These are phyloP conservation scores for Megalopta genalis DNA, from an alignment of 1,140 invertebrate species.

Conservation along the genomic window DNA sequence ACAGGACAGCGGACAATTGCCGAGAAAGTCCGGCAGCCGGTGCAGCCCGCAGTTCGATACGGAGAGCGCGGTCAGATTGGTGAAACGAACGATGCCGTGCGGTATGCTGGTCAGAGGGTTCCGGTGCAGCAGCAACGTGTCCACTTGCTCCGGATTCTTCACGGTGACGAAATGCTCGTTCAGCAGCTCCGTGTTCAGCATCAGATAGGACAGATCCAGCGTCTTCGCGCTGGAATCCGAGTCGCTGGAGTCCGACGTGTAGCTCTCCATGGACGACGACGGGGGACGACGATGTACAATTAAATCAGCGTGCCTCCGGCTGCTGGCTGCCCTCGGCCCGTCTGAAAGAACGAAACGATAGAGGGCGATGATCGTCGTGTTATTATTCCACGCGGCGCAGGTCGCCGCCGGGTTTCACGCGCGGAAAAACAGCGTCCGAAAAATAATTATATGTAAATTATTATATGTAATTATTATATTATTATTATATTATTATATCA, in stretches of 20 bases:
- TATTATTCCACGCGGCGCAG: too few relatives aligned
- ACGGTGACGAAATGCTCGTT: slow-evolving; percentile 82
- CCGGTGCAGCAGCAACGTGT: slow-evolving; percentile 86
- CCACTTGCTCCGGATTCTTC: slow-evolving; percentile 83
- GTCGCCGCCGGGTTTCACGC: too few relatives aligned
- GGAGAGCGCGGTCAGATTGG: slow-evolving; percentile 88
- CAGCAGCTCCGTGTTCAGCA: slow-evolving; percentile 82
- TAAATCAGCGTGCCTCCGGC: too few relatives aligned
- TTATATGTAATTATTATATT: too few relatives aligned
- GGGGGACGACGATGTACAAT: too few relatives aligned
- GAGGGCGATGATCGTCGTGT: too few relatives aligned
- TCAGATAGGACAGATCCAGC: slow-evolving; percentile 85
- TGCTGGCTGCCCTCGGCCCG: too few relatives aligned
- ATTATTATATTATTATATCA: too few relatives aligned
- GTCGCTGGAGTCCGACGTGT: slow-evolving; percentile 90
- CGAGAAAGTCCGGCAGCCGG: slow-evolving; percentile 87
- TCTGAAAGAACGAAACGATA: neutral
- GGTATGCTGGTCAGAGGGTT: slow-evolving; percentile 83
- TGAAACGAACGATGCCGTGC: slow-evolving; percentile 82
- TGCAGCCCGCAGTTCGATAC: slow-evolving; percentile 93
- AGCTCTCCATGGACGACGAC: slow-evolving; percentile 85
- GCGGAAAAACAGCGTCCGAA: too few relatives aligned
- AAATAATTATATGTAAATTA: too few relatives aligned
- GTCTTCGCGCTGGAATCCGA: slow-evolving; percentile 85
- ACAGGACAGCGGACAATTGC: slow-evolving; percentile 86